Evolutionary conservation across 2,113 vertebrate genomes (phyloP).

Genomic region (Chionodraco myersi): DNA sequence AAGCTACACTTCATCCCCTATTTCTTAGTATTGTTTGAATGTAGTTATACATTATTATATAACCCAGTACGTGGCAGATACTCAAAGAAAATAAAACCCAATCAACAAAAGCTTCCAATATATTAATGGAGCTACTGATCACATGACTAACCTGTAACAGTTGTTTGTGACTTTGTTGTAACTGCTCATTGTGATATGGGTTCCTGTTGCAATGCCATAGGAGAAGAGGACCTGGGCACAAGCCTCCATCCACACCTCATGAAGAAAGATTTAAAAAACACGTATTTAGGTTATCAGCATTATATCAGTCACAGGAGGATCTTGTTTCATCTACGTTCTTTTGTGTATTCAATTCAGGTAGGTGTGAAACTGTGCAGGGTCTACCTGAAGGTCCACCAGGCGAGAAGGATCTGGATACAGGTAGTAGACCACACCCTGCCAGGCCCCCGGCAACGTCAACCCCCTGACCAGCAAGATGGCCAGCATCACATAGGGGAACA

Average conservation of each 20-base stretch:
- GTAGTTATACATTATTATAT: too few relatives aligned
- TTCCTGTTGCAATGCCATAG: slow-evolving; percentile 45
- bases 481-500: slow-evolving; percentile 59
- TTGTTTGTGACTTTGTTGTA: slow-evolving; percentile 59
- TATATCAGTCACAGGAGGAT: neutral
- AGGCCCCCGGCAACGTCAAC: slow-evolving; percentile 58
- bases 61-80: too few relatives aligned
- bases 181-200: slow-evolving; percentile 43
- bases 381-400: slow-evolving; percentile 48
- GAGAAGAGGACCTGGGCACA: slow-evolving; percentile 60
- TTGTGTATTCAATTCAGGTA: neutral
- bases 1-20: too few relatives aligned
- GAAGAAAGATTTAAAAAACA: neutral
- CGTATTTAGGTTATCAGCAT: neutral
- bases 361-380: neutral
- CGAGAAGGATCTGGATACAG: slow-evolving; percentile 54
- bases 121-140: neutral
- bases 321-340: neutral
- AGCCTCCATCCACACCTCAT: slow-evolving; percentile 60
- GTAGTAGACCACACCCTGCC: slow-evolving; percentile 53
- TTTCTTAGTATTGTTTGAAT: too few relatives aligned
- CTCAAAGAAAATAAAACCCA: too few relatives aligned
- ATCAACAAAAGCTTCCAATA: too few relatives aligned
- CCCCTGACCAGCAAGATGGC: slow-evolving; percentile 51
- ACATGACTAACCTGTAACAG: slow-evolving; percentile 42